Evolutionary conservation across 2,797 vertebrate species (phyloP).

Genomic region (Halcyon badia): DNA sequence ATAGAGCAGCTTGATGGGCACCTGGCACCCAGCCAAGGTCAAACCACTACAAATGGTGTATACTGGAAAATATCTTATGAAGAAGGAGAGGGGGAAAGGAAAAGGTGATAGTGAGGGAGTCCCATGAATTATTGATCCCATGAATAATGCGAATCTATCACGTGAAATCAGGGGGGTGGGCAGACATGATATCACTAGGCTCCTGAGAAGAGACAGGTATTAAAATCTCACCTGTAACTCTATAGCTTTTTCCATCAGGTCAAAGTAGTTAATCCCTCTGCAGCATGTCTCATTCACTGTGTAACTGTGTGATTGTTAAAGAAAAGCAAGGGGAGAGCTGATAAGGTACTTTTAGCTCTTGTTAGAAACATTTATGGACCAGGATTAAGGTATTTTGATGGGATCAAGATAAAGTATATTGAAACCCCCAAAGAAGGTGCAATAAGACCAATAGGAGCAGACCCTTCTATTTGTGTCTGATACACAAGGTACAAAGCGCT

Average conservation of each 20-base stretch:
- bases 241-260: not conserved
- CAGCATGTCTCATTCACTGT: not conserved
- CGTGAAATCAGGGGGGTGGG: not conserved
- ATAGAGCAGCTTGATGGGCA: no score
- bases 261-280: not conserved
- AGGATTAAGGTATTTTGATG: conserved; percentile 44
- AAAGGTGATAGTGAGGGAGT: not conserved
- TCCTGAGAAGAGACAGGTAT: not conserved
- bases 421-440: not conserved
- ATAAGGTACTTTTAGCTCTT: conserved; percentile 22
- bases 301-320: conserved; percentile 5
- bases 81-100: not conserved
- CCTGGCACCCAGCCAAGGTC: no score
- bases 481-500: not conserved
- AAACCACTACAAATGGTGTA: not conserved
- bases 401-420: conserved; percentile 39
- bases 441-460: not conserved
- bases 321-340: conserved; percentile 25
- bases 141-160: not conserved
- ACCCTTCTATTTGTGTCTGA: not conserved
- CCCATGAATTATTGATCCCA: not conserved
- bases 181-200: not conserved
- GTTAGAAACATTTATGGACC: not conserved
- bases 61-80: not conserved
- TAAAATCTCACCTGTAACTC: not conserved